Evolutionary conservation across 2,888 invertebrate genomes (phyloP).

Genomic region (Drosophila peninsularis): DNA sequence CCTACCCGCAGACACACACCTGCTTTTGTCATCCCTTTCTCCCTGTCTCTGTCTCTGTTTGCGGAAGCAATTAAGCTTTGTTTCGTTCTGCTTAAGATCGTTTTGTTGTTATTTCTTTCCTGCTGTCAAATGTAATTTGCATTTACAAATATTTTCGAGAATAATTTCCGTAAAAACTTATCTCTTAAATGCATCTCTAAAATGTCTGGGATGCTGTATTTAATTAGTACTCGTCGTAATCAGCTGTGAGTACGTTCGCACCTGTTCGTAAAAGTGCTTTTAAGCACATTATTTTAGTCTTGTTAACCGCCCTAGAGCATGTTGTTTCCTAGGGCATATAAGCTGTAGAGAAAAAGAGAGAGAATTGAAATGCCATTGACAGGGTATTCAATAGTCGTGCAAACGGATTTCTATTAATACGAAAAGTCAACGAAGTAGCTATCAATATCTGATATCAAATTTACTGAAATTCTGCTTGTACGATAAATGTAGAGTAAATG

Average conservation of each 20-base stretch:
- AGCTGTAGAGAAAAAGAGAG: background rate
- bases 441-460: background rate
- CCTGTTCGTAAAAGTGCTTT: constrained; percentile 14
- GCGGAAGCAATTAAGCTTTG: constrained; percentile 49
- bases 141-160: constrained; percentile 39
- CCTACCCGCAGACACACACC: constrained; percentile 21
- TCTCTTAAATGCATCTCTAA: constrained; percentile 39
- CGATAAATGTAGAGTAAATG: background rate
- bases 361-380: no score
- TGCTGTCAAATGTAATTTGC: constrained; percentile 47
- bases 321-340: background rate
- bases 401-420: no score
- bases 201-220: constrained; percentile 31
- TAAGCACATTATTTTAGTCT: background rate
- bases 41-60: constrained; percentile 14
- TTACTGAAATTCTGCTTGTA: no score
- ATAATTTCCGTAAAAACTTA: constrained; percentile 42
- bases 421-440: no score
- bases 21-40: constrained; percentile 20
- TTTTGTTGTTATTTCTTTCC: constrained; percentile 13
- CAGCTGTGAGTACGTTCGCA: constrained; percentile 15
- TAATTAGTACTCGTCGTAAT: constrained; percentile 34
- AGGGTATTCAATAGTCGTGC: background rate
- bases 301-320: no score
- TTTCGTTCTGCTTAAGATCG: constrained; percentile 39